Base-by-base conservation (phyloP, 2,113 vertebrate species). In the Epinephelus fuscoguttatus region DNA sequence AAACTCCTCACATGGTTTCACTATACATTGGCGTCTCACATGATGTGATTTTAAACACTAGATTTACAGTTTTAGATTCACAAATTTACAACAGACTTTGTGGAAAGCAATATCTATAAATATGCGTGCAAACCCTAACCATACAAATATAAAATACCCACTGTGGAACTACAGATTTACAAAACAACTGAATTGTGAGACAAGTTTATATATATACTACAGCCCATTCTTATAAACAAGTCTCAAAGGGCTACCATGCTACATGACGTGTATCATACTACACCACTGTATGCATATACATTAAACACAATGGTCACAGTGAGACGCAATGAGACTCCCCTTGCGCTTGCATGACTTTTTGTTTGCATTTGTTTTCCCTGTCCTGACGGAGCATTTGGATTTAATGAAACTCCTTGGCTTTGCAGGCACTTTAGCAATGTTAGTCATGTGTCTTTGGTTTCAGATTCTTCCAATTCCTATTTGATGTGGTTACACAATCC, bases 391-490 rank as follows among this genome's bases (percentile, higher is more conserved):
- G 64, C 84, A 90, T 92, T 91, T 87, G 80, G 82, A 87, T 82
- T 86, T 83, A 70, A 89, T 85, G 69, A 76, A 84, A 84, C 52
- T 70, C 13, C 71, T 53, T 59, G 77, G 55, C 72, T 89, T 90
- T 79, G 47, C 56, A 87, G 74, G 76, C 12, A 71, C 78, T 87
- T 84, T 11, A 86, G 70, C 68, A 83, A 91, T 91, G 84, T 88
- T 80, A 59, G 89, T 91, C 88, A 90, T 90, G 84, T 91, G 85
- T 84, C 80, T 89, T 82, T 92, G 87, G 80, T 88, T 93, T 88
- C 53, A 85, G 75, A 92, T 94, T 93, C 89, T 63, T 88, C 72
- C 85, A 87, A 93, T 92, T 90, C 82, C 75, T 88, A 19, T 91
- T 94, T 91, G 72, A 90, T 91, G 87, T 86, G 83, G 84, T 91